Conservation (phyloP, 2,797 vertebrate genomes). For the Gephyroberyx darwinii region DNA sequence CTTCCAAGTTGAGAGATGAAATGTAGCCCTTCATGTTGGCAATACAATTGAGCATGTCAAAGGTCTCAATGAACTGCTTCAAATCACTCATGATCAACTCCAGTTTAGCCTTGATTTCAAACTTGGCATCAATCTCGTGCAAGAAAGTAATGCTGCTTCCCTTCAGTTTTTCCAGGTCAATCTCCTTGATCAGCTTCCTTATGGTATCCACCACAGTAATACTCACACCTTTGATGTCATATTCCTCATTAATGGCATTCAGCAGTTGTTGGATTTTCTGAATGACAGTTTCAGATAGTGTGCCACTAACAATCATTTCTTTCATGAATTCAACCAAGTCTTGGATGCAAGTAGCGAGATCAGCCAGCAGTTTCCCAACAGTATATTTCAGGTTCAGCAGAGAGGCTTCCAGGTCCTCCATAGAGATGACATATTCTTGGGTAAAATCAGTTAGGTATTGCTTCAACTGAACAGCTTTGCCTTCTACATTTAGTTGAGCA, state of each 20-base stretch:
- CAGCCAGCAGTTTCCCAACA: slow-evolving; percentile 66
- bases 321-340: slow-evolving; percentile 76
- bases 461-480: slow-evolving; percentile 77
- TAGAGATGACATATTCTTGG: slow-evolving; percentile 80
- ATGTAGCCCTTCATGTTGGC: slow-evolving; percentile 74
- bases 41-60: slow-evolving; percentile 73
- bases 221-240: slow-evolving; percentile 78
- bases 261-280: slow-evolving; percentile 80
- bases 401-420: slow-evolving; percentile 82
- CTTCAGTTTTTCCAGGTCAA: slow-evolving; percentile 80
- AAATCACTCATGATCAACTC: slow-evolving; percentile 72
- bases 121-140: slow-evolving; percentile 80
- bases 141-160: slow-evolving; percentile 80
- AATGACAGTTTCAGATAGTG: slow-evolving; percentile 77
- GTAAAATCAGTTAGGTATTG: slow-evolving; percentile 79
- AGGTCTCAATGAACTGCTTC: slow-evolving; percentile 74
- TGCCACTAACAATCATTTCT: slow-evolving; percentile 75
- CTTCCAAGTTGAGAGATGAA: slow-evolving; percentile 63
- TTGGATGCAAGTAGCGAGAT: slow-evolving; percentile 72
- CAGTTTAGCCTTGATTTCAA: slow-evolving; percentile 77
- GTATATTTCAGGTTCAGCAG: slow-evolving; percentile 73
- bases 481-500: slow-evolving; percentile 82
- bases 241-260: slow-evolving; percentile 81
- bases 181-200: slow-evolving; percentile 69
- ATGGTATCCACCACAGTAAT: slow-evolving; percentile 78